These are phyloP conservation scores for Pandemis cinnamomeana DNA, from an alignment of 2,888 invertebrate species.

Conservation along the genomic window DNA sequence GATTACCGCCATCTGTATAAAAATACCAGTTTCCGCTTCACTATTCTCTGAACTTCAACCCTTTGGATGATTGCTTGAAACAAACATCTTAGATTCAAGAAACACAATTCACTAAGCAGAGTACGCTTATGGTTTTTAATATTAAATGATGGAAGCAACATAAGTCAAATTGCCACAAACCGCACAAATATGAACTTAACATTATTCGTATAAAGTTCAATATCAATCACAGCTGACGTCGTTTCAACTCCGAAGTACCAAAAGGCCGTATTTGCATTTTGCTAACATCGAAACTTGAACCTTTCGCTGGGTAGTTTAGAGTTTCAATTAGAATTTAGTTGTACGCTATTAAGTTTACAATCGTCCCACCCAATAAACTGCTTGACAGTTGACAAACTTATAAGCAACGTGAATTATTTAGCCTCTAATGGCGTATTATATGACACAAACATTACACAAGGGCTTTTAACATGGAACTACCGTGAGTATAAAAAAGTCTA, in stretches of 20 bases:
- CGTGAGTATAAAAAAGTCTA: no score
- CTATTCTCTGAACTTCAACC: no score
- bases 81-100: no score
- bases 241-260: background rate
- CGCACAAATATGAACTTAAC: background rate
- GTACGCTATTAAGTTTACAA: background rate
- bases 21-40: no score
- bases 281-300: background rate
- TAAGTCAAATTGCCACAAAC: background rate
- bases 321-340: background rate
- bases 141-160: background rate
- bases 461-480: no score
- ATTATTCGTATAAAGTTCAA: background rate
- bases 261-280: background rate
- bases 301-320: background rate
- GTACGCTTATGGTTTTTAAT: background rate
- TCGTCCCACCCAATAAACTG: background rate
- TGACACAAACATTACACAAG: background rate
- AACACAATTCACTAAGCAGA: background rate
- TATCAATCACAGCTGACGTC: background rate
- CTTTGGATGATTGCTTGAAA: no score
- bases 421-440: background rate
- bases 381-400: constrained; percentile 12
- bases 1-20: no score
- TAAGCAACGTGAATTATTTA: background rate